Evolutionary conservation across 2,797 vertebrate genomes (phyloP).

Genomic region (Semotilus atromaculatus): DNA sequence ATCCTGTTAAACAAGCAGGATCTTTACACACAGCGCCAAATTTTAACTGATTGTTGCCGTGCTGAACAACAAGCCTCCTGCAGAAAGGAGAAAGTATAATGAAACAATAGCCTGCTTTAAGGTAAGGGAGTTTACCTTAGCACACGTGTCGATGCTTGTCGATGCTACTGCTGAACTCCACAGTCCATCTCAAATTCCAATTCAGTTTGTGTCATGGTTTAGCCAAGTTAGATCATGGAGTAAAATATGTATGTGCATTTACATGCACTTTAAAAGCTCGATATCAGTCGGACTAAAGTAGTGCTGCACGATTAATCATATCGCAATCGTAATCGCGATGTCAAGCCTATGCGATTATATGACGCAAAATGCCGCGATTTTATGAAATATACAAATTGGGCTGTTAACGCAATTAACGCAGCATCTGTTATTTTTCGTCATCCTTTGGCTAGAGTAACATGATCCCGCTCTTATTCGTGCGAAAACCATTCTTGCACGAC

Average conservation of each 20-base stretch:
- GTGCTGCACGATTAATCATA: too few species aligned
- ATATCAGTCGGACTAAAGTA: not conserved
- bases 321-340: too few species aligned
- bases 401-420: too few species aligned
- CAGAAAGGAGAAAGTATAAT: not conserved
- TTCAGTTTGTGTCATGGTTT: not conserved
- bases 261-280: not conserved
- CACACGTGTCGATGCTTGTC: conserved; percentile 29
- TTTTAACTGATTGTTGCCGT: not conserved
- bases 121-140: not conserved
- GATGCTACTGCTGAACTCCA: not conserved
- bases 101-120: conserved; percentile 10
- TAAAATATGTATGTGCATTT: not conserved
- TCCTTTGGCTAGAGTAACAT: too few species aligned
- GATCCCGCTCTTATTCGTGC: too few species aligned
- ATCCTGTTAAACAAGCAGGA: not conserved
- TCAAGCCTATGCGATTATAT: too few species aligned
- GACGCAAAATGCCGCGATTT: too few species aligned
- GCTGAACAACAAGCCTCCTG: not conserved
- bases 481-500: too few species aligned
- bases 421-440: too few species aligned
- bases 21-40: not conserved
- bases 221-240: not conserved
- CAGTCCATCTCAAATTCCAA: not conserved
- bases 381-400: too few species aligned